These are phyloP conservation scores for Sminthopsis crassicaudata DNA, from an alignment of 2,113 vertebrate genomes.

Conservation along the genomic window DNA sequence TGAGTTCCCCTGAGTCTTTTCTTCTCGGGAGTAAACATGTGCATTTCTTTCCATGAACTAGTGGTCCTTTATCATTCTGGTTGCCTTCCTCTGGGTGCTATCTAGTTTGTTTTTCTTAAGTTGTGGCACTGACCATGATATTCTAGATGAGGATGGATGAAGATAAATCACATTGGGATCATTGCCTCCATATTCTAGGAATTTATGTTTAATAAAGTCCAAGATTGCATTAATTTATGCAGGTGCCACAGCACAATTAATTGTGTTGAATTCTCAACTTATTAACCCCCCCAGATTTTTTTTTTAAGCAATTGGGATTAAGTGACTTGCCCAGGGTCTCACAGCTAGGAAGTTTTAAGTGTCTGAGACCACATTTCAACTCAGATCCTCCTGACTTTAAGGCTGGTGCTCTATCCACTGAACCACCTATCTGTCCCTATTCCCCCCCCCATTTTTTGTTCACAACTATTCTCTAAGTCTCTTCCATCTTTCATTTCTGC, in stretches of 20 bases:
- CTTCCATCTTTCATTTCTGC: background rate
- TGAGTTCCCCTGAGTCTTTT: constrained; percentile 8
- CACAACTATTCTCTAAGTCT: background rate
- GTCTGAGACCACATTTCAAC: no score
- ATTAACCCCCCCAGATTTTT: background rate
- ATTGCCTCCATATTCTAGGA: background rate
- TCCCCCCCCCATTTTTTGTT: background rate
- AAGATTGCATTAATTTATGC: background rate
- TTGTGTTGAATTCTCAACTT: background rate
- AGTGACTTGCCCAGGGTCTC: no score
- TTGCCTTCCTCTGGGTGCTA: background rate
- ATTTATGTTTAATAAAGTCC: background rate
- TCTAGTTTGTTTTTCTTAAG: background rate
- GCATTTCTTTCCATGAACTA: constrained; percentile 82
- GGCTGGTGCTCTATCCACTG: no score
- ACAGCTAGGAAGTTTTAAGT: no score
- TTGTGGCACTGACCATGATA: background rate
- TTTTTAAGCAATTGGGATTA: no score
- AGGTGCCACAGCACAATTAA: background rate
- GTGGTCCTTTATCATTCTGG: background rate
- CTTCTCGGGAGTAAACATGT: constrained; percentile 86
- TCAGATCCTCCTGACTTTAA: no score
- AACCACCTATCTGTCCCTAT: no score
- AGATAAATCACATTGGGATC: background rate
- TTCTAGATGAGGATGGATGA: background rate